Conservation (phyloP, 2,797 vertebrate species). For the Galagoides demidoff region DNA sequence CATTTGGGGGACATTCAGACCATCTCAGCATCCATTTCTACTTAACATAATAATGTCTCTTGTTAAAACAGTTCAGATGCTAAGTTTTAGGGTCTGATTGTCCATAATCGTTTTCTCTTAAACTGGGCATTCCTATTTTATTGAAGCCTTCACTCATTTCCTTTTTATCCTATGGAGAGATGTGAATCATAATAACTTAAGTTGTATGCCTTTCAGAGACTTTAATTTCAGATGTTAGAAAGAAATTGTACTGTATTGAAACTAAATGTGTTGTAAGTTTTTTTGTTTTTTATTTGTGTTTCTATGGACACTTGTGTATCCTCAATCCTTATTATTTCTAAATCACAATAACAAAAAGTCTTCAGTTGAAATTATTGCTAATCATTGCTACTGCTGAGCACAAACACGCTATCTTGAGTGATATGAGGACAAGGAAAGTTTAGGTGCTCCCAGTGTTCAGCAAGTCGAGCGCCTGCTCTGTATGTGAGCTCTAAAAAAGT, state of each 20-base stretch:
- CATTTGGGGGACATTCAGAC: too few species aligned
- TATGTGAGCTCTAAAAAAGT: neutral
- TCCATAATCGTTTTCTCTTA: neutral
- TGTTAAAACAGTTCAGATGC: neutral
- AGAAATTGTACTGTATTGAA: constrained; percentile 32
- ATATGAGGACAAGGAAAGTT: neutral
- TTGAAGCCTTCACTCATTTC: neutral
- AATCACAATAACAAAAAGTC: neutral
- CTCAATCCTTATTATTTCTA: constrained; percentile 1
- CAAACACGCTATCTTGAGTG: constrained; percentile 29
- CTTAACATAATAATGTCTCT: neutral
- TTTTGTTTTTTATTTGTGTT: neutral
- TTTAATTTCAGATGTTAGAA: constrained; percentile 45
- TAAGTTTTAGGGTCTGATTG: neutral
- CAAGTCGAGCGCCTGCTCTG: constrained; percentile 7
- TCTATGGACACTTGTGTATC: neutral
- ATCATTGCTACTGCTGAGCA: constrained; percentile 48
- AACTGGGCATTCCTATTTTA: neutral
- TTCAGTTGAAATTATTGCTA: constrained; percentile 57
- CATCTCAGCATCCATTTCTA: neutral
- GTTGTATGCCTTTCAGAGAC: constrained; percentile 33
- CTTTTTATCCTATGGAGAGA: neutral
- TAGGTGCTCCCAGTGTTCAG: neutral
- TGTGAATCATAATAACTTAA: constrained; percentile 7
- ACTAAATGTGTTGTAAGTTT: neutral